Evolutionary conservation across 2,888 invertebrate genomes (phyloP).

Genomic region (Argyresthia albistria): DNA sequence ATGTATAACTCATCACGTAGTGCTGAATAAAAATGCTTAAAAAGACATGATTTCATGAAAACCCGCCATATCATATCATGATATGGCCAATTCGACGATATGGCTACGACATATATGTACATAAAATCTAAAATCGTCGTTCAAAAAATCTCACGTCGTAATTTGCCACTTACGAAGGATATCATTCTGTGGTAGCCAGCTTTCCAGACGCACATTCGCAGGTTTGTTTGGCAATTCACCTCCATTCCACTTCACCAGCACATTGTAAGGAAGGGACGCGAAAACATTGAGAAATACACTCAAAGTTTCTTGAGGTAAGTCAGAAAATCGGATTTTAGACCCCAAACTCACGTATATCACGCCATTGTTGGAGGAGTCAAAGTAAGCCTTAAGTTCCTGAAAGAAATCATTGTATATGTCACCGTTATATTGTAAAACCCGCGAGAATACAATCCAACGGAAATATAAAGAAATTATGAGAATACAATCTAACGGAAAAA

Average conservation of each 20-base stretch:
- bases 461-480: no score
- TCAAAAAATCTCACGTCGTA: neutral
- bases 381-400: conserved; percentile 1
- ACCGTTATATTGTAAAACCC: no score
- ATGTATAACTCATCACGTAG: no score
- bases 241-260: conserved; percentile 5
- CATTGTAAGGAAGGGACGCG: conserved; percentile 2
- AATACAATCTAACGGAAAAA: no score
- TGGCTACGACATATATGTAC: no score
- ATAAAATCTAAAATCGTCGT: neutral
- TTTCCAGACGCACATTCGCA: neutral
- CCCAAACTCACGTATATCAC: conserved; percentile 2
- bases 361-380: neutral
- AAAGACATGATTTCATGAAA: no score
- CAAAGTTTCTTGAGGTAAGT: neutral
- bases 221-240: neutral
- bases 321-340: conserved; percentile 2
- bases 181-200: conserved; percentile 5
- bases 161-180: conserved; percentile 1
- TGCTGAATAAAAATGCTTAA: no score
- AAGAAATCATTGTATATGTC: neutral
- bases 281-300: conserved; percentile 1
- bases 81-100: no score
- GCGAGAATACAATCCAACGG: no score
- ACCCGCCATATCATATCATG: no score